These are phyloP conservation scores for Bombus waltoni DNA, from an alignment of 1,140 invertebrate genomes.

Conservation along the genomic window DNA sequence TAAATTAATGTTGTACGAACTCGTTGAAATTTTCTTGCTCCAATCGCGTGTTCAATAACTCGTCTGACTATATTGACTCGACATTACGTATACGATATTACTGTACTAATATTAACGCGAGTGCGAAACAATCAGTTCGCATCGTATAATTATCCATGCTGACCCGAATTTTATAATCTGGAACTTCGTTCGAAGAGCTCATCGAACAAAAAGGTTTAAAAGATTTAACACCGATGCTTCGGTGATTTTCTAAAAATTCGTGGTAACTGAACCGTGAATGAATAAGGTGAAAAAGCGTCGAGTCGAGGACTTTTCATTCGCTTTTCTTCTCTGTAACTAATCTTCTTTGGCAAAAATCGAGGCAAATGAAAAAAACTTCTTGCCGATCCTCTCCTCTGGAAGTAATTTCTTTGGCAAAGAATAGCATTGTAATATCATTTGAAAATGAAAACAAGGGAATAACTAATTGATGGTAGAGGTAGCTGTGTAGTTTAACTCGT, in stretches of 20 bases:
- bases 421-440: not conserved
- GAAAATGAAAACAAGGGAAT: not conserved
- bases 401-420: not conserved
- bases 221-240: not conserved
- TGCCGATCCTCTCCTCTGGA: not conserved
- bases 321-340: not conserved
- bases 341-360: not conserved
- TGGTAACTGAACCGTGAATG: slow-evolving; percentile 4
- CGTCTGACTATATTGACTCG: no score
- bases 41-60: no score
- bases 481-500: not conserved
- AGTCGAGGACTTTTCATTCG: not conserved
- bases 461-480: not conserved
- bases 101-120: no score
- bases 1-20: no score
- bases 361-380: not conserved
- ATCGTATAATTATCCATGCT: not conserved
- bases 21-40: no score
- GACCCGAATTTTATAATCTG: not conserved
- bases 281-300: not conserved
- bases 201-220: not conserved
- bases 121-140: no score
- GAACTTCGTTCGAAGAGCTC: not conserved
- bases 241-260: slow-evolving; percentile 10
- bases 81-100: no score